These are phyloP conservation scores for Sterrhoptilus dennistouni DNA, from an alignment of 2,113 vertebrate species.

Conservation along the genomic window DNA sequence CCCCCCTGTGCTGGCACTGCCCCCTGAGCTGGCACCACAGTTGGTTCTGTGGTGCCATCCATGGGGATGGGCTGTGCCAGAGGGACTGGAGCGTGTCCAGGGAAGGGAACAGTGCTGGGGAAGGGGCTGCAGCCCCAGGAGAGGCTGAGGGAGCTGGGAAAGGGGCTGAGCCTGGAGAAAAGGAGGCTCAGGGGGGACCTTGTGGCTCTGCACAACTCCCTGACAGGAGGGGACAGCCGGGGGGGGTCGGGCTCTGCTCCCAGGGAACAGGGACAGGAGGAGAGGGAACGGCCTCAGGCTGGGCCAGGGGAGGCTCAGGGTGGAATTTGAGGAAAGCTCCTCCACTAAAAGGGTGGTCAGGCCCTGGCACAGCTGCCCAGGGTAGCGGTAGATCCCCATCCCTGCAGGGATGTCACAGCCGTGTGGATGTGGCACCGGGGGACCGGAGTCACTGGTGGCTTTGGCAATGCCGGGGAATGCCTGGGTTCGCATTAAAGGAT, in stretches of 20 bases:
- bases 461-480: not conserved
- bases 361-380: not conserved
- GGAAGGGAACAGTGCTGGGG: not conserved
- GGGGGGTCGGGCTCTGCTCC: not conserved
- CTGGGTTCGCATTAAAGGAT: not conserved
- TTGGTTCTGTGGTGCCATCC: not conserved
- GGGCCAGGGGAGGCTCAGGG: accelerated
- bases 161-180: not conserved
- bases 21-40: not conserved
- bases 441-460: not conserved
- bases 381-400: not conserved
- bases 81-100: not conserved
- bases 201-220: no score
- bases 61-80: accelerated
- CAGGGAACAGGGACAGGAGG: not conserved
- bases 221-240: not conserved
- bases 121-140: not conserved
- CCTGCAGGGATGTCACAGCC: accelerated
- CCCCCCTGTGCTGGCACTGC: not conserved
- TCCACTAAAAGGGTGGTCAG: accelerated
- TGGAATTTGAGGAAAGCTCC: accelerated
- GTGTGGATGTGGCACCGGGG: not conserved
- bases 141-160: not conserved
- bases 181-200: no score
- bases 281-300: not conserved